Base-by-base conservation (phyloP, 2,797 vertebrate species). In the Arrhamphus sclerolepis region DNA sequence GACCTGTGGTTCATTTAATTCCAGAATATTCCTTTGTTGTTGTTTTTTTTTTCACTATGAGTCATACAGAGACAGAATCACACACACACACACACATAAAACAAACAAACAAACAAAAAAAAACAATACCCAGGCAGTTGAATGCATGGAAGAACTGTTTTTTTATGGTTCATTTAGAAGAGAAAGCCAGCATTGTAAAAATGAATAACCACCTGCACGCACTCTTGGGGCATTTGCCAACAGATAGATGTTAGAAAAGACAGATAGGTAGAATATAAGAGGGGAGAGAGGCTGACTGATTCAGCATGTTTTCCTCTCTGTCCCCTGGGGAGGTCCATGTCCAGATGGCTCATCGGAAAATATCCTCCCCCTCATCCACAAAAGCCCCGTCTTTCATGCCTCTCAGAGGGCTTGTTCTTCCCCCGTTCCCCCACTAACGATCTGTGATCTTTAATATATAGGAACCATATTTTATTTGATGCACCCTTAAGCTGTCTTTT, bases 311-410 rank as follows among this genome's bases (percentile, higher is more conserved):
- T 78, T 63, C 55, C 62, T 70, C 66, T 62, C 40, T 77, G 68
- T 80, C 72, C 86, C 85, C 75, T 53, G 75, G 73, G 81, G 78
- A 72, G 77, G 68, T 24, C 46, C 40, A 73, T 85, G 86, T 86
- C 88, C 89, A 92, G 90, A 92, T 92, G 90, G 90, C 84, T 88
- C 77, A 58, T 81, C 82, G 70, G 72, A 84, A 87, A 82, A 52
- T 68, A 66, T 64, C 83, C 59, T 69, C 72, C 80, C 64, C 72
- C 67, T 76, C 66, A 63, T 72, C 65, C 75, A 78, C 57, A 42
- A 72, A 72, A 77, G 64, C 69, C 58, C 62, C 64, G 70, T 80
- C 73, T 78, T 72, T 77, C 68, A 54, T 87, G 62, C 51, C 67
- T 57, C 66, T 75, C 68, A 72, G 66, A 75, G 50, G 39, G 26